phyloP scores from a whole-genome alignment of 2,797 vertebrate genomes.

The Mus minutoides region DNA sequence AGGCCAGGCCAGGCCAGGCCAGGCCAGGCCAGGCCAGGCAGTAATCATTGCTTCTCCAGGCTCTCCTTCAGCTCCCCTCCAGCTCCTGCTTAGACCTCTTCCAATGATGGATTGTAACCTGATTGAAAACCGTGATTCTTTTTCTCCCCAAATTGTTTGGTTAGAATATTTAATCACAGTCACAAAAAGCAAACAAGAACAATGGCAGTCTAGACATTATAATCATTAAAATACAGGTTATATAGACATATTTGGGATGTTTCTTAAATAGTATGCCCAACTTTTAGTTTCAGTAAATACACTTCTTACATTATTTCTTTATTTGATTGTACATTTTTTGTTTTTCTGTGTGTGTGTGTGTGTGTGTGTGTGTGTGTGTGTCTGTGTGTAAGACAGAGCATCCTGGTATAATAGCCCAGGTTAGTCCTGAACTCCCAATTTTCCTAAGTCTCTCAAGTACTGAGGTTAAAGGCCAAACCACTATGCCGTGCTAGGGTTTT shows the following conservation, averaged over 20 bases:
- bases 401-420: neutral
- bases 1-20: too few species aligned
- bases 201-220: neutral
- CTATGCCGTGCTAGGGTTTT: neutral
- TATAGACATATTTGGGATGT: neutral
- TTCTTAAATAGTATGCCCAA: constrained; percentile 29
- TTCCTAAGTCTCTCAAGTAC: neutral
- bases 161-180: neutral
- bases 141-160: neutral
- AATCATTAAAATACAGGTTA: neutral
- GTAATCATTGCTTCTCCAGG: neutral
- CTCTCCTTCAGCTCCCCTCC: neutral
- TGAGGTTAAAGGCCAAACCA: neutral
- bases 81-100: neutral
- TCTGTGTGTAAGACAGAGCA: neutral
- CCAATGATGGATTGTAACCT: neutral
- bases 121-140: neutral
- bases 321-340: neutral
- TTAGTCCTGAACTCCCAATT: neutral
- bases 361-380: neutral
- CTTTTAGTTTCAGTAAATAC: constrained; percentile 50
- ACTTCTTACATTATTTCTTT: constrained; percentile 27
- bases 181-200: neutral
- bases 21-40: neutral
- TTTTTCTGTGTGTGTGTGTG: too few species aligned